phyloP scores from a whole-genome alignment of 2,888 invertebrate species.

The Nudaria mundana region DNA sequence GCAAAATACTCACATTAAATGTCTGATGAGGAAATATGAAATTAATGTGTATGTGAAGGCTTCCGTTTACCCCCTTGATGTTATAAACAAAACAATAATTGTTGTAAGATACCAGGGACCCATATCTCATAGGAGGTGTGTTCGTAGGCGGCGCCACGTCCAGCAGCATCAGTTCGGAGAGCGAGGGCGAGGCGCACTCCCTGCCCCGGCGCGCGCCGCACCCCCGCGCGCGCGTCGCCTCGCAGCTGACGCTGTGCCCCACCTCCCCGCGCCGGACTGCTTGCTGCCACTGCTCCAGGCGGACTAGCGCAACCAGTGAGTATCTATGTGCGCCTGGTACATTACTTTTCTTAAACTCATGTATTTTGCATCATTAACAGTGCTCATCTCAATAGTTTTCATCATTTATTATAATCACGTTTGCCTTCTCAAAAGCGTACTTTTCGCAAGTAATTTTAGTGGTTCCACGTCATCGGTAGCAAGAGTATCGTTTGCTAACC shows the following conservation, averaged over 20 bases:
- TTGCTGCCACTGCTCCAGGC: conserved; percentile 44
- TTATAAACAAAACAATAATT: too few relatives aligned
- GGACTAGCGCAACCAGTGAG: conserved; percentile 39
- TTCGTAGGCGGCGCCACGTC: conserved; percentile 54
- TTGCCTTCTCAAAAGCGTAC: too few relatives aligned
- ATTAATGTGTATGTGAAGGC: too few relatives aligned
- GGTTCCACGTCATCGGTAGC: neutral
- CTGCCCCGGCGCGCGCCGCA: conserved; percentile 25
- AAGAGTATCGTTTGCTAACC: neutral
- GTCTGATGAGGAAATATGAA: too few relatives aligned
- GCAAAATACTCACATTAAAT: too few relatives aligned
- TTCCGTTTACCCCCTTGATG: too few relatives aligned
- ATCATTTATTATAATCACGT: too few relatives aligned
- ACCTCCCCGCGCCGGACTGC: conserved; percentile 55
- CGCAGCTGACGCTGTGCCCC: conserved; percentile 70
- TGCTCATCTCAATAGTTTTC: too few relatives aligned
- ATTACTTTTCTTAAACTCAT: too few relatives aligned
- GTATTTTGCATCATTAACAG: too few relatives aligned
- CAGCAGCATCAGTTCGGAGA: conserved; percentile 64
- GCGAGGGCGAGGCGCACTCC: conserved; percentile 54
- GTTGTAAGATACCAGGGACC: neutral
- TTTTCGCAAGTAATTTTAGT: too few relatives aligned
- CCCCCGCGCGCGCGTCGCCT: conserved; percentile 42
- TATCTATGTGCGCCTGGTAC: conserved; percentile 1
- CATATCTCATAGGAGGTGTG: neutral